These are phyloP conservation scores for Cotesia vestalis DNA, from an alignment of 1,140 invertebrate genomes.

Conservation along the genomic window DNA sequence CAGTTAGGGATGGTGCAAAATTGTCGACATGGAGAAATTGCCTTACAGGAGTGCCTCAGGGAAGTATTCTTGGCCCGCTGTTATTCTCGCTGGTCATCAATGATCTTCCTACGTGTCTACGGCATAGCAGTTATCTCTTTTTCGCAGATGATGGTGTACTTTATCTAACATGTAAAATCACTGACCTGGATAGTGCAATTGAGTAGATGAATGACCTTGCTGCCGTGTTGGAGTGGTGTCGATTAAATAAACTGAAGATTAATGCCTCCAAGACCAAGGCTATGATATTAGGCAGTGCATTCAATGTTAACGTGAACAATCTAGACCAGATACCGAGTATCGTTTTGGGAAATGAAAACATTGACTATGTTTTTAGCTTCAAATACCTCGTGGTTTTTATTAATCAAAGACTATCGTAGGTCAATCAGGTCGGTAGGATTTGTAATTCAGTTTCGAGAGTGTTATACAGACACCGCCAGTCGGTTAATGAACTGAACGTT, in stretches of 20 bases:
- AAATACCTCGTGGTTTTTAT: too few relatives aligned
- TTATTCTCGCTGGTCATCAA: neutral
- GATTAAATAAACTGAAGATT: neutral
- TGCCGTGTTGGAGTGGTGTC: neutral
- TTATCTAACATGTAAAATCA: neutral
- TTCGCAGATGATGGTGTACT: neutral
- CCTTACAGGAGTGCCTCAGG: too few relatives aligned
- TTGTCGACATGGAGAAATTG: too few relatives aligned
- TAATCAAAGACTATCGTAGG: too few relatives aligned
- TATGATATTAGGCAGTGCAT: neutral
- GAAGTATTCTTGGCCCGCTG: neutral
- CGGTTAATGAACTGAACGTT: too few relatives aligned
- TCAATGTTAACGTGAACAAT: too few relatives aligned
- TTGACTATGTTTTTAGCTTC: too few relatives aligned
- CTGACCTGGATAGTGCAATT: neutral
- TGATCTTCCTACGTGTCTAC: neutral
- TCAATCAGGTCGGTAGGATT: too few relatives aligned
- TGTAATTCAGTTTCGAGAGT: too few relatives aligned
- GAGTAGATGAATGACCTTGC: neutral
- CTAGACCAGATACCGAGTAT: too few relatives aligned
- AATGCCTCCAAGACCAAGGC: neutral
- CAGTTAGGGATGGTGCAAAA: neutral
- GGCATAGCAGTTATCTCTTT: neutral
- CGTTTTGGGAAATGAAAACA: too few relatives aligned
- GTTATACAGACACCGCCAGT: too few relatives aligned